Evolutionary conservation across 1,140 invertebrate genomes (phyloP).

Genomic region (Drosophila repletoides): DNA sequence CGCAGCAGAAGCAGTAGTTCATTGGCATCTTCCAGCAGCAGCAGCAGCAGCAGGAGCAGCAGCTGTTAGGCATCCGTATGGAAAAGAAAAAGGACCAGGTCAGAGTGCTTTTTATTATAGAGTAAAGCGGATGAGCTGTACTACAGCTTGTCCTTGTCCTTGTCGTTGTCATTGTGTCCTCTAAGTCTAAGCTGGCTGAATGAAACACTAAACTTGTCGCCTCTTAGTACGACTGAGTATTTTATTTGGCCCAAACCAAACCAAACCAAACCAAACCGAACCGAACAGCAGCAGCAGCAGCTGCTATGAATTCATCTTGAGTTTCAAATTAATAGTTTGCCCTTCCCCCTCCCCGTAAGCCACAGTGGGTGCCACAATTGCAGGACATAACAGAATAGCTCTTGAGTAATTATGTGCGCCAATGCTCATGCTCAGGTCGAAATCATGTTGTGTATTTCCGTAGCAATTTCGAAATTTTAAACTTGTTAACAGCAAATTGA

Average conservation of each 20-base stretch:
- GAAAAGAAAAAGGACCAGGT: no score
- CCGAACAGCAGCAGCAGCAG: no score
- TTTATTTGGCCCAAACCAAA: neutral
- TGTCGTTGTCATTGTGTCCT: no score
- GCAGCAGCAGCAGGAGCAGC: no score
- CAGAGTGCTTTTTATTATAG: conserved; percentile 1
- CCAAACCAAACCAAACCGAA: no score
- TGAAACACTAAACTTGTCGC: conserved; percentile 4
- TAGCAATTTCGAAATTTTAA: conserved; percentile 79
- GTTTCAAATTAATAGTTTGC: no score
- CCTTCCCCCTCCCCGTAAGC: neutral
- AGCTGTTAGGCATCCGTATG: conserved; percentile 40
- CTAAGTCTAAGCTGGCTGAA: conserved; percentile 5
- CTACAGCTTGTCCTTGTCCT: neutral
- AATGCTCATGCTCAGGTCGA: conserved; percentile 68
- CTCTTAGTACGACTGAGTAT: neutral
- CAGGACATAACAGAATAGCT: conserved; percentile 10
- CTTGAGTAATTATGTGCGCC: conserved; percentile 72
- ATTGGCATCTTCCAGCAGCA: conserved; percentile 70
- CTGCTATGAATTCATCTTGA: conserved; percentile 13
- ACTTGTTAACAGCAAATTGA: conserved; percentile 80
- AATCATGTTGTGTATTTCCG: conserved; percentile 79
- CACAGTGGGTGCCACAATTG: neutral
- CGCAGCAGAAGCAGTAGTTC: conserved; percentile 39
- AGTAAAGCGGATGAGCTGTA: conserved; percentile 32